Evolutionary conservation across 1,140 invertebrate genomes (phyloP), one percentile per base, ranked within the genome.

Genomic region (Drosophila mayri): DNA sequence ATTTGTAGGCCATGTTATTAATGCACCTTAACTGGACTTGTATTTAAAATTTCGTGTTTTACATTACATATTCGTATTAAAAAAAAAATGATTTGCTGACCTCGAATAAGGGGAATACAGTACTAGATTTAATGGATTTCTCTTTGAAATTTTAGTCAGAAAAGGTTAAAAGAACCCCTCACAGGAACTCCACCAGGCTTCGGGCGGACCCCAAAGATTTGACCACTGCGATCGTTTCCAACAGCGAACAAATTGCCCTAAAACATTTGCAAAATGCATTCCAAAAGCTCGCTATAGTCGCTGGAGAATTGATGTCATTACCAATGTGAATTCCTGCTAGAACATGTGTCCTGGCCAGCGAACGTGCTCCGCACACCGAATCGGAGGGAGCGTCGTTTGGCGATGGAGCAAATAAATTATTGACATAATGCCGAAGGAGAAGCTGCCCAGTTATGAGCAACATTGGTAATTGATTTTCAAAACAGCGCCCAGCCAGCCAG

Each of bases 291-390:
- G 50, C 50, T 1, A 16, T 4, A 49, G 58, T 63, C 79, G 18
- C 52, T 43, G 41, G 87, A 77, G 87, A 91, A 68, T 91, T 76
- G 80, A 76, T 91, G 87, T 87, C 87, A 91, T 66, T 91, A 66
- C 74, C 65, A 78, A 79, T 91, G 87, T 79, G 70, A 77, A 91
- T 91, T 91, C 83, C 84, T 77, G 77, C 80, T 91, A 91, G 80
- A 91, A 91, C 87, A 91, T 91, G 87, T 91, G 87, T 91, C 83
- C 80, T 72, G 71, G 18, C 58, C 52, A 49, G 50, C 57, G 70
- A 79, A 88, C 84, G 84, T 88, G 84, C 73, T 44, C 38, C 46
- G 73, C 78, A 70, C 35, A 63, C 73, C 22, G 55, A 66, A 60
- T 60, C 41, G 25, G 44, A 49, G 18, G 52, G 43, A 66, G 16